These are phyloP conservation scores for Ophthalmolycus amberensis DNA, from an alignment of 2,113 vertebrate species.

Conservation along the genomic window DNA sequence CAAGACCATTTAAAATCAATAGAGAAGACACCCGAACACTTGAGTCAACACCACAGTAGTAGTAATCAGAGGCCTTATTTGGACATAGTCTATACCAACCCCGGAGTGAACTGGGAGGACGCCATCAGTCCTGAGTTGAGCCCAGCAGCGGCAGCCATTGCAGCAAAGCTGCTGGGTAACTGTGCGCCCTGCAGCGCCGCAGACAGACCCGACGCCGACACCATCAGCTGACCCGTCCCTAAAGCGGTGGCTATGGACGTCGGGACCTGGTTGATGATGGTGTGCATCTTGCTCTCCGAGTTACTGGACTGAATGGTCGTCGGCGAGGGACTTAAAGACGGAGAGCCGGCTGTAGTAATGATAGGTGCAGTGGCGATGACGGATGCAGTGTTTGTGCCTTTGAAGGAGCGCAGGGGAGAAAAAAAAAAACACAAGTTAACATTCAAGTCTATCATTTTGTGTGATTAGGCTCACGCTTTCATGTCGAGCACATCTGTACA, in stretches of 20 bases:
- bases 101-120: constrained; percentile 93
- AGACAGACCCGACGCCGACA: constrained; percentile 89
- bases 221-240: constrained; percentile 94
- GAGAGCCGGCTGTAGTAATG: constrained; percentile 88
- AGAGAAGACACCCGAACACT: background rate
- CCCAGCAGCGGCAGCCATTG: constrained; percentile 97
- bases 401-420: constrained; percentile 8
- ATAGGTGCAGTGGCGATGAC: constrained; percentile 94
- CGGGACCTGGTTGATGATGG: constrained; percentile 87
- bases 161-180: constrained; percentile 93
- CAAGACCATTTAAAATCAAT: background rate
- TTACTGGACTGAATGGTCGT: constrained; percentile 82
- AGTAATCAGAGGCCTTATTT: background rate
- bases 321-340: constrained; percentile 90
- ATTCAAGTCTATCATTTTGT: background rate
- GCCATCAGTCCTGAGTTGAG: constrained; percentile 96
- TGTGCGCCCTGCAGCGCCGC: constrained; percentile 92
- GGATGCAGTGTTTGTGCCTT: constrained; percentile 93
- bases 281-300: constrained; percentile 81
- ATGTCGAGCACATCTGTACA: constrained; percentile 15
- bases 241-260: constrained; percentile 87
- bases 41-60: background rate
- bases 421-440: background rate
- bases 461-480: background rate
- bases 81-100: constrained; percentile 83